Evolutionary conservation across 2,113 vertebrate genomes (phyloP).

Genomic region (Crypturellus undulatus): DNA sequence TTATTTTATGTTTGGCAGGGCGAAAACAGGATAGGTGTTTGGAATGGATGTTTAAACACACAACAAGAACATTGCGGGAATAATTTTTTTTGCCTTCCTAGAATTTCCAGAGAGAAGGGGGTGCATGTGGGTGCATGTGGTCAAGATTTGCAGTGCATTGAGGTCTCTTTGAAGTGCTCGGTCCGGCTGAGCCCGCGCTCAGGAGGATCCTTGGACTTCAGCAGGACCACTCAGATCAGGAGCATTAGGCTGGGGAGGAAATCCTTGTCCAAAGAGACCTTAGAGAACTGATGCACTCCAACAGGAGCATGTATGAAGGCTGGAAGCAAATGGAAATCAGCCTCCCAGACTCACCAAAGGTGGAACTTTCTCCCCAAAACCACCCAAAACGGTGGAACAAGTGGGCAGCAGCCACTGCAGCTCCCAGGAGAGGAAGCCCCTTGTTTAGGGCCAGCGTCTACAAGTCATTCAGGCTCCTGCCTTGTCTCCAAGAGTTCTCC

Average conservation of each 20-base stretch:
- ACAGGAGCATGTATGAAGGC: background rate
- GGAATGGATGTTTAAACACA: background rate
- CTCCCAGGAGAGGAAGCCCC: background rate
- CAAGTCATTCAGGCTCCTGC: background rate
- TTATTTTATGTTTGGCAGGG: background rate
- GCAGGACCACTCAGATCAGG: background rate
- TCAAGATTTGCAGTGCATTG: fast-evolving
- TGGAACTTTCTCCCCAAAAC: fast-evolving
- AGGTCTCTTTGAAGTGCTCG: fast-evolving
- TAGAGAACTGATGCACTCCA: background rate
- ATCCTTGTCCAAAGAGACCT: background rate
- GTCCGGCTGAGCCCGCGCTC: background rate
- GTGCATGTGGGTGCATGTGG: fast-evolving
- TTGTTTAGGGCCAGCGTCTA: background rate
- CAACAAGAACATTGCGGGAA: background rate
- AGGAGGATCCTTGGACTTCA: fast-evolving
- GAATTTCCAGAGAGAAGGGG: background rate
- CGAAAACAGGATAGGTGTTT: background rate
- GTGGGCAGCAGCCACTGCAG: background rate
- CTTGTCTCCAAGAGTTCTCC: background rate
- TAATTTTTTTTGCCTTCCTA: fast-evolving
- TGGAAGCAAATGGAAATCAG: background rate
- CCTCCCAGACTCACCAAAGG: fast-evolving
- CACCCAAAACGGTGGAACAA: fast-evolving
- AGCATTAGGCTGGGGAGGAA: background rate